Evolutionary conservation across 1,140 invertebrate genomes (phyloP).

Genomic region (Streblospio benedicti): DNA sequence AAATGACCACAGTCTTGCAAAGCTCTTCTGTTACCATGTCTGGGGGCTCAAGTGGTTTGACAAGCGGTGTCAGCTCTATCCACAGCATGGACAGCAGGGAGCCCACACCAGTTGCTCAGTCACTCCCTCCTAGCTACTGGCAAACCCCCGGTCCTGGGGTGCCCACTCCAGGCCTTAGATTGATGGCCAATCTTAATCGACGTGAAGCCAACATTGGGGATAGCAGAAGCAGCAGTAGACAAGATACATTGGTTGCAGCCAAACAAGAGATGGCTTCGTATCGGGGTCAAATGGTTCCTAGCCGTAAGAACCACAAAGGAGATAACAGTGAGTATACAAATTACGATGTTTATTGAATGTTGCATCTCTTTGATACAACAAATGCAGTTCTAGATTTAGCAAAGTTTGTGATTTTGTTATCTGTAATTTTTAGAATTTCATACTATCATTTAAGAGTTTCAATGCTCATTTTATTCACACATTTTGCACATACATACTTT

Average conservation of each 20-base stretch:
- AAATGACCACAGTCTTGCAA: background rate
- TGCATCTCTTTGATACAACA: background rate
- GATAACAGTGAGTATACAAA: background rate
- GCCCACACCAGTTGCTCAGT: constrained; percentile 31
- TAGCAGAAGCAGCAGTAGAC: background rate
- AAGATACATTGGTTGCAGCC: background rate
- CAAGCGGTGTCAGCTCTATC: background rate
- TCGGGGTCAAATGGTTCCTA: background rate
- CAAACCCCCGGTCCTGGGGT: too few relatives aligned
- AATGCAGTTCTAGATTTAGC: background rate
- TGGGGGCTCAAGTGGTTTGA: background rate
- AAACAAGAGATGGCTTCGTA: background rate
- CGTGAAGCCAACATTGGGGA: background rate
- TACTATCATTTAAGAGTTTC: background rate
- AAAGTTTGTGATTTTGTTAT: background rate
- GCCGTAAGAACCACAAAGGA: background rate
- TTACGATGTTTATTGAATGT: background rate
- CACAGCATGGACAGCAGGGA: constrained; percentile 20
- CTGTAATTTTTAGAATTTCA: background rate
- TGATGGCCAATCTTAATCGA: background rate
- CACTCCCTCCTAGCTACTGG: constrained; percentile 30
- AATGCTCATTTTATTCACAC: background rate
- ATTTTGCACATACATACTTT: too few relatives aligned
- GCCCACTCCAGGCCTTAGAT: background rate
- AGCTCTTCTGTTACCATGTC: background rate